Conservation (phyloP, 2,797 vertebrate genomes). For the Argyrosomus regius region DNA sequence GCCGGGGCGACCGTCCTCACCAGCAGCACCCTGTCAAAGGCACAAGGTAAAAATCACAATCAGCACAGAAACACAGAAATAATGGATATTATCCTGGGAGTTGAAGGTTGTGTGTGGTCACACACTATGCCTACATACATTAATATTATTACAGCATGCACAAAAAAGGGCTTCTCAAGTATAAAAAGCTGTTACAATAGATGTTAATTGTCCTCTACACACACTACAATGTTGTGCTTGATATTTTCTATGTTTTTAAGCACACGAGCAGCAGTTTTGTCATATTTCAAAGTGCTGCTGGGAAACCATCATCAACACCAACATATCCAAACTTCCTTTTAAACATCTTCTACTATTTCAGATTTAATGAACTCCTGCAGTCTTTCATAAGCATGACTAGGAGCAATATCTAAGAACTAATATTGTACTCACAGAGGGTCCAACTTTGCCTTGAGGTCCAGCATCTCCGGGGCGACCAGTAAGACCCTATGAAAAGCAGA, state of each 20-base stretch:
- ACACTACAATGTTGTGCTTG: not conserved
- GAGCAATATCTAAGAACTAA: not conserved
- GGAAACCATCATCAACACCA: not conserved
- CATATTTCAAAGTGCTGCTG: not conserved
- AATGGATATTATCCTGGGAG: not conserved
- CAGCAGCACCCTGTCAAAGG: conserved; percentile 88
- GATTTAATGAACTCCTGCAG: not conserved
- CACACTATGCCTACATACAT: not conserved
- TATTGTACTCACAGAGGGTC: conserved; percentile 90
- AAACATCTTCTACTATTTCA: too few species aligned
- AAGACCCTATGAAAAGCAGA: conserved; percentile 87
- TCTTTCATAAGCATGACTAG: not conserved
- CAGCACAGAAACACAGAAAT: conserved; percentile 2
- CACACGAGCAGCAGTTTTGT: not conserved
- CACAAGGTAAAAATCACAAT: conserved; percentile 28
- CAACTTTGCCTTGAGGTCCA: conserved; percentile 97
- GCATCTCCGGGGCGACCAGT: conserved; percentile 97
- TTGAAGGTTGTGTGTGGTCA: conserved; percentile 6
- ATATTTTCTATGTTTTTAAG: not conserved
- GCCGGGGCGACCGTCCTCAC: conserved; percentile 96
- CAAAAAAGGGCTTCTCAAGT: not conserved
- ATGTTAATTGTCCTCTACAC: not conserved
- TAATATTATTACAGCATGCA: not conserved
- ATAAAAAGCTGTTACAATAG: not conserved
- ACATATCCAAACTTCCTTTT: not conserved